A percentile compares a stretch with the other conserved stretches of the same genome.
phyloP scores from a whole-genome alignment of 2,888 invertebrate genomes.

The Drosophila siamana region DNA sequence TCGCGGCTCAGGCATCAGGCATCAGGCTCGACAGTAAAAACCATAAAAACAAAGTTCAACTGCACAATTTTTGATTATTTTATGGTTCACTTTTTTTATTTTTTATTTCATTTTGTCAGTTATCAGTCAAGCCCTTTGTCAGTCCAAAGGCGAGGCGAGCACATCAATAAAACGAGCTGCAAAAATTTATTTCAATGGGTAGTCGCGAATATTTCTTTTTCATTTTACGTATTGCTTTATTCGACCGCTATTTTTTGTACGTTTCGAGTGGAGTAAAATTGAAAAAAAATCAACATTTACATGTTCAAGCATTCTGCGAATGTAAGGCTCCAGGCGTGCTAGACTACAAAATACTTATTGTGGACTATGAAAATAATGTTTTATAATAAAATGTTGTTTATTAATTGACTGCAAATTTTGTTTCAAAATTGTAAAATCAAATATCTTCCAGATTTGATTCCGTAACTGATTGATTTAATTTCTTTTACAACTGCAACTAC shows the following conservation, averaged over 20 bases:
- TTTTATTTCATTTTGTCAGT: conserved; percentile 49
- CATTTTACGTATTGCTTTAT: conserved; percentile 13
- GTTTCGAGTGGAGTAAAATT: conserved; percentile 24
- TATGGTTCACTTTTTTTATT: conserved; percentile 18
- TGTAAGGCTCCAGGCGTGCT: not conserved
- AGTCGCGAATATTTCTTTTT: not conserved
- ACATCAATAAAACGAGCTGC: conserved; percentile 60
- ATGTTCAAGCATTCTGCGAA: conserved; percentile 44
- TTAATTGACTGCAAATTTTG: not conserved
- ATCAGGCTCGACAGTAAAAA: conserved; percentile 9
- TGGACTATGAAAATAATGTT: not conserved
- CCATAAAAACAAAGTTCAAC: conserved; percentile 19
- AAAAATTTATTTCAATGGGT: conserved; percentile 55
- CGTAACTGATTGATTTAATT: not conserved
- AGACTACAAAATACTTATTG: conserved; percentile 1
- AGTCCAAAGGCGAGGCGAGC: conserved; percentile 38
- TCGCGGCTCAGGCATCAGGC: not conserved
- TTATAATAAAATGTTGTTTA: not conserved
- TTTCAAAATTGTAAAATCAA: too few species aligned
- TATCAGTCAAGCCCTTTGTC: conserved; percentile 70
- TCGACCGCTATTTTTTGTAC: conserved; percentile 14
- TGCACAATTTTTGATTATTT: conserved; percentile 60
- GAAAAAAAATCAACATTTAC: conserved; percentile 41
- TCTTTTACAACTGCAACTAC: too few species aligned
- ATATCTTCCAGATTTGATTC: too few species aligned